Conservation (phyloP, 2,797 vertebrate genomes). For the Microchirus variegatus region DNA sequence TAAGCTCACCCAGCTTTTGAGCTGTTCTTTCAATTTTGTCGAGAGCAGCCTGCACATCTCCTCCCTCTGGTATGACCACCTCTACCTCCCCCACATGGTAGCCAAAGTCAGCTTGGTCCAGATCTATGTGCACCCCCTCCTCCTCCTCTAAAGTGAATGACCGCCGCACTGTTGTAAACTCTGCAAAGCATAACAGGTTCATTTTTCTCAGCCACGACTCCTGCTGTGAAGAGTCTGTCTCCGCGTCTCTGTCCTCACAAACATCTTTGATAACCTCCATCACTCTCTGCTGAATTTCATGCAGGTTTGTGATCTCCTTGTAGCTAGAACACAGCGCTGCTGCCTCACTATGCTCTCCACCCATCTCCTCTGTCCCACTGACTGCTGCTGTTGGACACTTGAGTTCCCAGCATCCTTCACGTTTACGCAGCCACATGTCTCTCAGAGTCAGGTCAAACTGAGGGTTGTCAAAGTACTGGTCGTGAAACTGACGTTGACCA, state of each 20-base stretch:
- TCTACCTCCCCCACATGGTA: conserved; percentile 85
- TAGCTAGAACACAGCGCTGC: conserved; percentile 74
- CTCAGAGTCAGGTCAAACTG: conserved; percentile 76
- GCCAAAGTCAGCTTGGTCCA: conserved; percentile 84
- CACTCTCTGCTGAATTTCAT: conserved; percentile 75
- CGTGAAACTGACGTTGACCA: conserved; percentile 72
- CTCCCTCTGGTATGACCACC: conserved; percentile 77
- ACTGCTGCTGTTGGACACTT: conserved; percentile 66
- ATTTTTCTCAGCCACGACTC: conserved; percentile 68
- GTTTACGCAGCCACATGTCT: conserved; percentile 81
- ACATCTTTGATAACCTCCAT: conserved; percentile 55
- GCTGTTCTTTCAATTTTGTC: conserved; percentile 75
- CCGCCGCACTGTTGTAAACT: conserved; percentile 75
- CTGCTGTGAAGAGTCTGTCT: conserved; percentile 11
- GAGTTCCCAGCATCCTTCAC: conserved; percentile 82
- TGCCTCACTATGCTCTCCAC: conserved; percentile 25
- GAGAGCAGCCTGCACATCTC: conserved; percentile 70
- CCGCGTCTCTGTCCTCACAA: conserved; percentile 12
- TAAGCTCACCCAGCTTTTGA: conserved; percentile 75
- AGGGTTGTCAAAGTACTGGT: conserved; percentile 82
- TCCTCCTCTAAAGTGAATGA: conserved; percentile 74
- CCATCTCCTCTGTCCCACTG: conserved; percentile 5
- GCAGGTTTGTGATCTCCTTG: conserved; percentile 77
- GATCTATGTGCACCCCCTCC: conserved; percentile 75
- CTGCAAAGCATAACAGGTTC: conserved; percentile 78